These are phyloP conservation scores for Octodon degus DNA, from an alignment of 2,113 vertebrate species.

Conservation along the genomic window DNA sequence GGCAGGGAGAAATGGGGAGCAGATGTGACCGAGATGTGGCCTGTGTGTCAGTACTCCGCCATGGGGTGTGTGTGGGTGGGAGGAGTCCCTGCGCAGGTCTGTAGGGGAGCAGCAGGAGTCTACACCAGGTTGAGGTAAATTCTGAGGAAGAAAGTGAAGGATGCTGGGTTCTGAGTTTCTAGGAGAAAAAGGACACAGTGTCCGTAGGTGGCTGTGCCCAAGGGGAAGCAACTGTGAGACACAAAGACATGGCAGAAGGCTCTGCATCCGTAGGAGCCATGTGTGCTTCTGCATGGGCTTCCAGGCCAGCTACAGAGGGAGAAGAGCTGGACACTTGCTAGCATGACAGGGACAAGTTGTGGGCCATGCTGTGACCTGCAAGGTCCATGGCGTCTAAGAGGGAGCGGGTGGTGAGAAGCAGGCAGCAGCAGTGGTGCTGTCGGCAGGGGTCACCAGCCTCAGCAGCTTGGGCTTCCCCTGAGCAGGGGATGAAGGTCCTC, in stretches of 20 bases:
- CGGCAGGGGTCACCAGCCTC: accelerated
- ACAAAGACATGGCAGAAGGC: accelerated
- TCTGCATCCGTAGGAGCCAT: accelerated
- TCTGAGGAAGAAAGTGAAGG: neutral
- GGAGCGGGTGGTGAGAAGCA: neutral
- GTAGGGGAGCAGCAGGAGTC: neutral
- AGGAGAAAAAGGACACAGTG: neutral
- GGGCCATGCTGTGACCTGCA: neutral
- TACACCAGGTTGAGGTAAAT: neutral
- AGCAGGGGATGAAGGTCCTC: neutral
- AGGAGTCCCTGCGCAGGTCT: too few relatives aligned
- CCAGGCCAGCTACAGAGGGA: accelerated
- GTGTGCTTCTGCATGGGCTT: accelerated
- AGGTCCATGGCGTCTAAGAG: neutral
- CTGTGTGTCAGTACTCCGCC: neutral
- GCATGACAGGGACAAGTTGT: accelerated
- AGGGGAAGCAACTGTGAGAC: neutral
- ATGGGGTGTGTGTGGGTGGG: neutral
- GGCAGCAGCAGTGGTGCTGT: neutral
- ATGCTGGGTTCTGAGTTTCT: neutral
- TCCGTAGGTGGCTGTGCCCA: neutral
- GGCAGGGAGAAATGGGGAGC: neutral
- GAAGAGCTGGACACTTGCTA: neutral
- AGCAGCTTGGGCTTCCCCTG: too few relatives aligned
- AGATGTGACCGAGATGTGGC: neutral